phyloP scores from a whole-genome alignment of 2,888 invertebrate species.

The Myopa testacea region DNA sequence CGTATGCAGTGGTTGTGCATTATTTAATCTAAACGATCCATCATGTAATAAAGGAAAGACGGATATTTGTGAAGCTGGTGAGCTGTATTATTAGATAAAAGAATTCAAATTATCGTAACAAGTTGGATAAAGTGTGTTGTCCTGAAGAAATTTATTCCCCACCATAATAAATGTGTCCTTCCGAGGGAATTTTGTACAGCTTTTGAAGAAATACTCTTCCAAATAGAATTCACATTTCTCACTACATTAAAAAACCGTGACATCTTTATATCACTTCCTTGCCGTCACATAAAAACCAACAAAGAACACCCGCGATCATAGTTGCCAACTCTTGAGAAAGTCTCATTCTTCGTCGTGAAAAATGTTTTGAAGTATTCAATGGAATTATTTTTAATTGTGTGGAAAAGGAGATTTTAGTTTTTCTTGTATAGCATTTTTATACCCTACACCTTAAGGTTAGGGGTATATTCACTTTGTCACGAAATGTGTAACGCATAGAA shows the following conservation, averaged over 20 bases:
- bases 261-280: neutral
- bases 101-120: neutral
- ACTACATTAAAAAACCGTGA: constrained; percentile 57
- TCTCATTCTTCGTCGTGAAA: no score
- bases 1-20: constrained; percentile 37
- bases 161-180: constrained; percentile 41
- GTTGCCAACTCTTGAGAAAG: no score
- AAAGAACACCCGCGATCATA: no score
- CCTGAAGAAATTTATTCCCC: neutral
- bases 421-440: no score
- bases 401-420: no score
- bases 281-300: no score
- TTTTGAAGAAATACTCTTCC: constrained; percentile 42
- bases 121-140: neutral
- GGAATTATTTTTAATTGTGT: no score
- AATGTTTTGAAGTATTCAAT: no score
- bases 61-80: neutral
- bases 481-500: no score
- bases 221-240: constrained; percentile 49
- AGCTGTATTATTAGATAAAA: neutral
- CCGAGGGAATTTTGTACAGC: constrained; percentile 32
- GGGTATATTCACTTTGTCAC: no score
- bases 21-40: neutral
- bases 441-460: no score
- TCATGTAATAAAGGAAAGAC: neutral